A percentile compares a stretch with the other conserved stretches of the same genome.
Evolutionary conservation across 2,113 vertebrate species (phyloP).

Genomic region (Gobius niger): DNA sequence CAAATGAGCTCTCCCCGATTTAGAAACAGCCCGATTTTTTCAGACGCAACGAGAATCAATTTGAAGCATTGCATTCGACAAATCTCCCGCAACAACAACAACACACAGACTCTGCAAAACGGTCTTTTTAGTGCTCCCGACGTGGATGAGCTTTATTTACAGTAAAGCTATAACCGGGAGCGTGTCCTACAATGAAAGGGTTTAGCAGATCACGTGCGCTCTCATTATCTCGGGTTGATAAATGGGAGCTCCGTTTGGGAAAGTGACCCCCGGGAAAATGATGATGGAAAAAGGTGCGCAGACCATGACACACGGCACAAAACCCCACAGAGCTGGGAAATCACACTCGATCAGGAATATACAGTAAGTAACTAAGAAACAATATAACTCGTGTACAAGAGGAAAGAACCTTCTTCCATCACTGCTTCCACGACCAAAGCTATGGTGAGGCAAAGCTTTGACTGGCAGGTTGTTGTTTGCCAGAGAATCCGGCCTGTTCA

Average conservation of each 20-base stretch:
- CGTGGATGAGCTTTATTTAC: slow-evolving; percentile 50
- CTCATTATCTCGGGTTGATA: slow-evolving; percentile 79
- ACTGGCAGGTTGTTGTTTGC: too few relatives aligned
- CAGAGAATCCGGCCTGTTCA: too few relatives aligned
- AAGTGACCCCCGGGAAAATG: slow-evolving; percentile 76
- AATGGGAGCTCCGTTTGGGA: slow-evolving; percentile 66
- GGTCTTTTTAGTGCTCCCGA: slow-evolving; percentile 19
- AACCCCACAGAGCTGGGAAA: slow-evolving; percentile 22
- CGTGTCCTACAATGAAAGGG: slow-evolving; percentile 68
- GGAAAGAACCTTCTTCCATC: too few relatives aligned
- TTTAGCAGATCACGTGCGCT: slow-evolving; percentile 57
- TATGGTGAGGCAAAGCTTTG: too few relatives aligned
- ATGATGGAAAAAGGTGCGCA: slow-evolving; percentile 52
- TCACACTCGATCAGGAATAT: too few relatives aligned
- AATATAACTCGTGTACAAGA: too few relatives aligned
- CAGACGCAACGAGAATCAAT: slow-evolving; percentile 30
- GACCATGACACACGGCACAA: slow-evolving; percentile 47
- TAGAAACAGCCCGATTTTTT: slow-evolving; percentile 23
- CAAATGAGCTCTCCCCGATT: slow-evolving; percentile 46
- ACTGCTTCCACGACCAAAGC: too few relatives aligned
- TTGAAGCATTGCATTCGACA: slow-evolving; percentile 15
- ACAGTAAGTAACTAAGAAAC: too few relatives aligned
- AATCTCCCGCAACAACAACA: background rate
- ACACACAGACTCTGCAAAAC: background rate
- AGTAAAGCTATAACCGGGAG: background rate